These are phyloP conservation scores for Trachelus tabidus DNA, from an alignment of 2,888 invertebrate species.

Conservation along the genomic window DNA sequence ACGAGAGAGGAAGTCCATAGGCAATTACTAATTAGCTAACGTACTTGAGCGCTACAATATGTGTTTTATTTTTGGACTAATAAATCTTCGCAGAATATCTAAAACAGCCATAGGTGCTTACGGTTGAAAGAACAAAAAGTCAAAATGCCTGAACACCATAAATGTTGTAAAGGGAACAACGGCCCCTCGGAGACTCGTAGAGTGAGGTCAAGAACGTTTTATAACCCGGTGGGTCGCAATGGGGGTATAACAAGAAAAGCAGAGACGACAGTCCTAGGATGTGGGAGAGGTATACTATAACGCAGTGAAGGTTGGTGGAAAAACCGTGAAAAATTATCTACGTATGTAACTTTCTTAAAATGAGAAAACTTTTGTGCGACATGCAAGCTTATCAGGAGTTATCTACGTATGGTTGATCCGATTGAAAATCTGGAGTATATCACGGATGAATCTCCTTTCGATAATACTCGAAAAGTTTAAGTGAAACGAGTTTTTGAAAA, in stretches of 20 bases:
- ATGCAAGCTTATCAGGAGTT: neutral
- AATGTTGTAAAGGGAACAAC: neutral
- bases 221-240: neutral
- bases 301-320: neutral
- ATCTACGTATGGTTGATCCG: neutral
- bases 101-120: neutral
- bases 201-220: neutral
- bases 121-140: neutral
- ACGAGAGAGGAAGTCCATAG: neutral
- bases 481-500: neutral
- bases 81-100: neutral
- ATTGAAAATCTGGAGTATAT: neutral
- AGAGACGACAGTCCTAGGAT: neutral
- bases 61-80: neutral
- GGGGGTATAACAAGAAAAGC: neutral
- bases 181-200: neutral
- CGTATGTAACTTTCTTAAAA: neutral
- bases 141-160: no score
- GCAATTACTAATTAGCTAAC: neutral
- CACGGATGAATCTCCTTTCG: neutral
- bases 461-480: neutral
- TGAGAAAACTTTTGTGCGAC: neutral
- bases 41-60: neutral
- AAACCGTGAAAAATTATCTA: neutral
- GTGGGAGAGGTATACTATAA: no score